These are phyloP conservation scores for Mythimna ferrago DNA, from an alignment of 2,888 invertebrate species.

Conservation along the genomic window DNA sequence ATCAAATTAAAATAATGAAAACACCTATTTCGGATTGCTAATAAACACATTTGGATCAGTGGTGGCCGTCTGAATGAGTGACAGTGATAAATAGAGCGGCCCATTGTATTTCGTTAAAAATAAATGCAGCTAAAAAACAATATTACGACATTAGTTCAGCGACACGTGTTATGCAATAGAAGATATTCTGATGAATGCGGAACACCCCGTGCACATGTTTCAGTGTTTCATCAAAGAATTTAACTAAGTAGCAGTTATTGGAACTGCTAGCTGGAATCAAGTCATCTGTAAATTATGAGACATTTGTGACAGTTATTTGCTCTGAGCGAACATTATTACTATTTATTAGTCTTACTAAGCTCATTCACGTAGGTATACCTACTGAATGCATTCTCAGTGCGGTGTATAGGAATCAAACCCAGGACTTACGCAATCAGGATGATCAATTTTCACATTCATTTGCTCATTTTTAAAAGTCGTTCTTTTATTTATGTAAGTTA, in stretches of 20 bases:
- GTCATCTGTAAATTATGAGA: conserved; percentile 14
- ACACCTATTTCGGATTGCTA: background rate
- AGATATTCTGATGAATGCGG: conserved; percentile 47
- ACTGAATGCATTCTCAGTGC: background rate
- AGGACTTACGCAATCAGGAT: background rate
- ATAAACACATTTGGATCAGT: background rate
- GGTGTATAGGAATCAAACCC: background rate
- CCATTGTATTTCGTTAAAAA: conserved; percentile 55
- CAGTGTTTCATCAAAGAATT: conserved; percentile 17
- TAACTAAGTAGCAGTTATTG: conserved; percentile 9
- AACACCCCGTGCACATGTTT: conserved; percentile 36
- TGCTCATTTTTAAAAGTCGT: background rate
- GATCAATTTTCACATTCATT: background rate
- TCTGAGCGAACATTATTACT: background rate
- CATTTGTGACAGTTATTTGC: conserved; percentile 21
- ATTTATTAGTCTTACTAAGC: background rate
- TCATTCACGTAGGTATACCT: background rate
- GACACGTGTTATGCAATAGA: conserved; percentile 48
- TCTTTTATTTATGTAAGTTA: background rate
- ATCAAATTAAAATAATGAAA: background rate
- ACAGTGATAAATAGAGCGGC: conserved; percentile 40
- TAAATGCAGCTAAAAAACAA: conserved; percentile 54
- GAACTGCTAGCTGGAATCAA: background rate
- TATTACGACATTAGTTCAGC: conserved; percentile 44
- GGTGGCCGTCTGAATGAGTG: conserved; percentile 32